Percentiles rank a stretch among this genome's conserved stretches.
Evolutionary conservation across 1,140 invertebrate species (phyloP).

Genomic region (Drosophila subpulchrella): DNA sequence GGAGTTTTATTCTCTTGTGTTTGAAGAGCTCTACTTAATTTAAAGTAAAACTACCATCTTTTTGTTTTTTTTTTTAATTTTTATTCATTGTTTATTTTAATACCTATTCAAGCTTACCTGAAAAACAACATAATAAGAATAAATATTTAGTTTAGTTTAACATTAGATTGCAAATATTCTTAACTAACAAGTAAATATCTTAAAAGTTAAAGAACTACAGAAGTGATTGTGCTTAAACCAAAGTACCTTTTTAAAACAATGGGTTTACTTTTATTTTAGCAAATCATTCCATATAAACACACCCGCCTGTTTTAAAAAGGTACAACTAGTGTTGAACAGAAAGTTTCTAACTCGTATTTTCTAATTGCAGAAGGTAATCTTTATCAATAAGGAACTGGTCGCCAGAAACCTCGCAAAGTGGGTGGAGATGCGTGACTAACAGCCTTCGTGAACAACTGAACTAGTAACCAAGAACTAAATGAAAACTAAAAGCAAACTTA

Average conservation of each 20-base stretch:
- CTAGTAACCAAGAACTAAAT: conserved; percentile 43
- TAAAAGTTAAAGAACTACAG: too few relatives aligned
- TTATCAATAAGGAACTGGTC: conserved; percentile 89
- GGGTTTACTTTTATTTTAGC: neutral
- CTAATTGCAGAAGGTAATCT: conserved; percentile 87
- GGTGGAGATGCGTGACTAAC: conserved; percentile 84
- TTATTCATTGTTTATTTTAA: too few relatives aligned
- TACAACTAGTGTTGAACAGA: conserved; percentile 1
- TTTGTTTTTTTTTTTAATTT: neutral
- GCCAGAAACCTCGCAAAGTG: conserved; percentile 88
- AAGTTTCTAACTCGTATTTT: conserved; percentile 30
- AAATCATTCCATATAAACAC: neutral
- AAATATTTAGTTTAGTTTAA: too few relatives aligned
- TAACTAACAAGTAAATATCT: too few relatives aligned
- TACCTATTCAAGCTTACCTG: too few relatives aligned
- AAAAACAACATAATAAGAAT: too few relatives aligned
- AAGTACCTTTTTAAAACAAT: neutral
- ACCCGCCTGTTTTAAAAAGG: conserved; percentile 4
- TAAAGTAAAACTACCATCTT: neutral
- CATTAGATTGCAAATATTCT: too few relatives aligned
- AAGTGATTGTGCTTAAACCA: too few relatives aligned
- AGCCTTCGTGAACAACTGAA: conserved; percentile 60
- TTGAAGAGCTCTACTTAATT: neutral
- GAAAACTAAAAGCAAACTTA: conserved; percentile 26
- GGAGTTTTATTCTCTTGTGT: neutral